Conservation (phyloP, 2,888 invertebrate species). For the Stenotaenia linearis region DNA sequence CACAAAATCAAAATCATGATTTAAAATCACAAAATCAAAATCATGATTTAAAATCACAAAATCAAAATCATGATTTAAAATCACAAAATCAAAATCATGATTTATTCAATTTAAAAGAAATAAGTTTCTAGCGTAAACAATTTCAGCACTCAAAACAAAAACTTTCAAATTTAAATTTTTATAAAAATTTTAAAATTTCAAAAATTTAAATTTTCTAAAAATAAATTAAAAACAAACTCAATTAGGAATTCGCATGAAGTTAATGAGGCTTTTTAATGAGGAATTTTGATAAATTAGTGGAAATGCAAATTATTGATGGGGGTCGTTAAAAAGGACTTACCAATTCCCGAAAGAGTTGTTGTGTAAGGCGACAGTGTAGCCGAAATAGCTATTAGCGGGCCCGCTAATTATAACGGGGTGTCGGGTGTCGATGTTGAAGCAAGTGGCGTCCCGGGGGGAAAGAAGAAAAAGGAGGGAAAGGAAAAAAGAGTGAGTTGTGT, state of each 20-base stretch:
- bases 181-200: too few relatives aligned
- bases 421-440: not conserved
- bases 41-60: too few relatives aligned
- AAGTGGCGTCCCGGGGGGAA: not conserved
- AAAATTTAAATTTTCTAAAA: not conserved
- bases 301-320: not conserved
- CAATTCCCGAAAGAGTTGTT: not conserved
- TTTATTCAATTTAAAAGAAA: too few relatives aligned
- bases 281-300: not conserved
- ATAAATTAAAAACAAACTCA: too few relatives aligned
- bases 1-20: too few relatives aligned
- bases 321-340: not conserved
- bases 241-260: not conserved
- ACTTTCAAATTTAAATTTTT: too few relatives aligned
- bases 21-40: too few relatives aligned
- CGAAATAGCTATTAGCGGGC: not conserved
- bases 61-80: too few relatives aligned
- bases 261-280: not conserved
- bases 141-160: too few relatives aligned
- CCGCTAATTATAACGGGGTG: not conserved
- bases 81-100: too few relatives aligned
- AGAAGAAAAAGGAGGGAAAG: not conserved
- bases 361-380: not conserved
- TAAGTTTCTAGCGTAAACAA: too few relatives aligned
- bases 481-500: not conserved